Evolutionary conservation across 1,140 invertebrate genomes (phyloP), one percentile per base, ranked within the genome.

Genomic region (Luehdorfia chinensis): DNA sequence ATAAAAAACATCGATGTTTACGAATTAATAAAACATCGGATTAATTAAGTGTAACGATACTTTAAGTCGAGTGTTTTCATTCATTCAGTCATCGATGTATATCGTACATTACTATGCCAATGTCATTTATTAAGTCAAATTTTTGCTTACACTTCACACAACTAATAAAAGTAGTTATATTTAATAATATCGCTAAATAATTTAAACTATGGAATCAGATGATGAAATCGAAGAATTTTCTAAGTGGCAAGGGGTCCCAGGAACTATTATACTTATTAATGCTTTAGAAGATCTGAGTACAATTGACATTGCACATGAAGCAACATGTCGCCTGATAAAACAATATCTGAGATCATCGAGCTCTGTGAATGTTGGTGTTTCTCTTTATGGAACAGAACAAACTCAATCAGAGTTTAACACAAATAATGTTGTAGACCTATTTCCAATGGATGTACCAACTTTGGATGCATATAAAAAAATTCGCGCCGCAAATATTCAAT

Each of bases 161-260:
- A n/a, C n/a, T n/a, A n/a, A n/a, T n/a, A n/a, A n/a, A n/a, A n/a
- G n/a, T n/a, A n/a, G n/a, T n/a, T n/a, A n/a, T n/a, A n/a, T n/a
- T n/a, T n/a, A n/a, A n/a, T n/a, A n/a, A n/a, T n/a, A n/a, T n/a
- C n/a, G n/a, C n/a, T n/a, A n/a, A n/a, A n/a, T n/a, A n/a, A n/a
- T n/a, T n/a, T n/a, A n/a, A n/a, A n/a, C n/a, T n/a, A 79, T 76
- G 75, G 66, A 71, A 50, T 77, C 69, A 1, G 77, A 79, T 44
- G 74, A 78, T 1, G 76, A 81, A 68, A 55, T 45, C 15, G 71
- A 76, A 54, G 50, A 57, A 37, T 19, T 41, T 5, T 43, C 59
- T 9, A 25, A 59, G 28, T 80, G 67, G 65, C 66, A 62, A 69
- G 79, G 83, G 16, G 53, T 68, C 9, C 71, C 81, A 11, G 81